Conservation (phyloP, 2,113 vertebrate species). For the Baryphthengus martii region DNA sequence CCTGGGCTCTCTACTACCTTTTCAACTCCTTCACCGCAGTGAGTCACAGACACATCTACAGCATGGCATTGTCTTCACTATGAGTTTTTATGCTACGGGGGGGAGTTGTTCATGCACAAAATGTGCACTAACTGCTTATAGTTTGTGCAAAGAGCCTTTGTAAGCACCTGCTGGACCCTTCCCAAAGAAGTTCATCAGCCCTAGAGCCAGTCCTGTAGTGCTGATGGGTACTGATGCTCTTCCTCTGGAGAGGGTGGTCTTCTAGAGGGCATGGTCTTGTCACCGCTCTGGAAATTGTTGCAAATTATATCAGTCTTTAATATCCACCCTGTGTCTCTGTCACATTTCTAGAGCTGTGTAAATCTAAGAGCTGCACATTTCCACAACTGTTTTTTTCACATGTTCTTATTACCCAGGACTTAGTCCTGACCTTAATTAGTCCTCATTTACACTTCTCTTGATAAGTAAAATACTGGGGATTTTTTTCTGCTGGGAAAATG, state of each 20-base stretch:
- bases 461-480: background rate
- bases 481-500: background rate
- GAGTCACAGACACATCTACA: background rate
- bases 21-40: constrained; percentile 87
- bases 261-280: background rate
- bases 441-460: background rate
- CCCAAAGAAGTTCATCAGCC: background rate
- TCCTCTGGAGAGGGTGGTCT: background rate
- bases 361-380: background rate
- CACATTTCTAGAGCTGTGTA: background rate
- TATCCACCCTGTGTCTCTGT: background rate
- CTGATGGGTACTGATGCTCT: background rate
- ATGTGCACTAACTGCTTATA: background rate
- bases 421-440: background rate
- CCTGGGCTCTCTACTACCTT: constrained; percentile 91
- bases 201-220: background rate
- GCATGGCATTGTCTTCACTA: background rate
- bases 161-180: background rate
- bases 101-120: background rate
- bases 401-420: background rate
- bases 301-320: background rate
- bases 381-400: background rate
- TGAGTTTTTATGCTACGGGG: background rate
- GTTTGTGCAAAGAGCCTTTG: background rate
- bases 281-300: background rate